Evolutionary conservation across 2,113 vertebrate species (phyloP), one percentile per base, ranked within the genome.

Genomic region (Phocoena phocoena): DNA sequence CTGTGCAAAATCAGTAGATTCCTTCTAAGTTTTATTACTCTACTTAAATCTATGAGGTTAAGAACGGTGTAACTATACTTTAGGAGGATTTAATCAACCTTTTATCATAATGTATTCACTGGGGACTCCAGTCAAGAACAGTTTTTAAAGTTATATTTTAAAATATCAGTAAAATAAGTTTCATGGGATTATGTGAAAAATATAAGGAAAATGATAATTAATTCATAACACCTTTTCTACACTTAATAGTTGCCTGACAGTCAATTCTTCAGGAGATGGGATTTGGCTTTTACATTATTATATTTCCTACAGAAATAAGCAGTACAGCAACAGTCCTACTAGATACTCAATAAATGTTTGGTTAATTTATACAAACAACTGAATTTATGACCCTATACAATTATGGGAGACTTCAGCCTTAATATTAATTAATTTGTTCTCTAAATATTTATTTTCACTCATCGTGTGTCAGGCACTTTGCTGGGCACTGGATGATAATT

Each of bases 11-110:
- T 8, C 88, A 84, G 84, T 36, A 82, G 63, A 53, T 63, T 70
- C 62, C 92, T 11, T 82, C n/a, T 67, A 96, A 71, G 94, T 12
- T 97, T 86, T 53, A 93, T 81, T 82, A 74, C 26, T 77, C 26
- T 82, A n/a, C 21, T 67, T 80, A 87, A 95, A 86, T 96, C 67
- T 62, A 6, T 63, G 60, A 86, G 53, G 53, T 88, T 50, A 84
- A 97, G 96, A 94, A 14, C 0, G 80, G n/a, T 18, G 0, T 33
- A 97, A 91, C 5, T 81, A 74, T 3, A 18, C 33, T 96, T 55
- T 38, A 93, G 88, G 8, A 13, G 53, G 38, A 88, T 97, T 96
- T 94, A 91, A 47, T 36, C 18, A 96, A 71, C 80, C 50, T 76
- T 83, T 83, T 94, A 93, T 41, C 23, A 28, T 85, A 95, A 87